Conservation (phyloP, 1,140 invertebrate species). For the Drosophila bipectinata region DNA sequence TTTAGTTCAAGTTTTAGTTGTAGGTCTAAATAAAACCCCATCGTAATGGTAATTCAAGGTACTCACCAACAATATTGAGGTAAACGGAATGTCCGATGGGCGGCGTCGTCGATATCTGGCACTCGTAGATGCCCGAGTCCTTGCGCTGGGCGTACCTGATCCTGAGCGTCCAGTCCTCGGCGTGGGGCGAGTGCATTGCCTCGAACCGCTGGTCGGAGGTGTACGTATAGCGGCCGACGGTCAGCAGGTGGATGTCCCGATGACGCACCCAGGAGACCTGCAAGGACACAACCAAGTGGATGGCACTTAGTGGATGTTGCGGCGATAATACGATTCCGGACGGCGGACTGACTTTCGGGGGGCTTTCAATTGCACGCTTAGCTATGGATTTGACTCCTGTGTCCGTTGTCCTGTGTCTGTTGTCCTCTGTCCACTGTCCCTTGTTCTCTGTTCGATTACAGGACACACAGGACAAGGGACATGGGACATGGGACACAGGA, state of each 20-base stretch:
- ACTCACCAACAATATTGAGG: conserved; percentile 92
- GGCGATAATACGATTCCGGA: conserved; percentile 6
- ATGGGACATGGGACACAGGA: neutral
- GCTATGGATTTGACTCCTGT: conserved; percentile 35
- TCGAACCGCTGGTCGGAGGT: conserved; percentile 93
- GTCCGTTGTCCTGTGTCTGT: neutral
- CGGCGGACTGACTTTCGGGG: conserved; percentile 24
- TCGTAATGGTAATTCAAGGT: neutral
- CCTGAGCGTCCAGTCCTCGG: conserved; percentile 91
- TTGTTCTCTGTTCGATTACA: conserved; percentile 31
- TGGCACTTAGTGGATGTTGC: conserved; percentile 31
- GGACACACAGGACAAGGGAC: conserved; percentile 5
- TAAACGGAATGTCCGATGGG: conserved; percentile 91
- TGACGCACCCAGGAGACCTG: conserved; percentile 96
- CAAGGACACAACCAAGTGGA: neutral
- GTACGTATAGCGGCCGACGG: conserved; percentile 93
- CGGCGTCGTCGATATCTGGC: conserved; percentile 94
- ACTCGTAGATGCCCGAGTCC: conserved; percentile 93
- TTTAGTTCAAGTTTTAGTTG: no score
- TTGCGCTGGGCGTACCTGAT: conserved; percentile 90
- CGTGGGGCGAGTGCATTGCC: conserved; percentile 89
- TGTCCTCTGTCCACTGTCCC: neutral
- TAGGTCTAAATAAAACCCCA: no score
- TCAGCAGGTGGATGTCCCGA: conserved; percentile 93
- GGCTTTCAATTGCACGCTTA: conserved; percentile 46